Evolutionary conservation across 1,140 invertebrate species (phyloP).

Genomic region (Glossosoma conforme): DNA sequence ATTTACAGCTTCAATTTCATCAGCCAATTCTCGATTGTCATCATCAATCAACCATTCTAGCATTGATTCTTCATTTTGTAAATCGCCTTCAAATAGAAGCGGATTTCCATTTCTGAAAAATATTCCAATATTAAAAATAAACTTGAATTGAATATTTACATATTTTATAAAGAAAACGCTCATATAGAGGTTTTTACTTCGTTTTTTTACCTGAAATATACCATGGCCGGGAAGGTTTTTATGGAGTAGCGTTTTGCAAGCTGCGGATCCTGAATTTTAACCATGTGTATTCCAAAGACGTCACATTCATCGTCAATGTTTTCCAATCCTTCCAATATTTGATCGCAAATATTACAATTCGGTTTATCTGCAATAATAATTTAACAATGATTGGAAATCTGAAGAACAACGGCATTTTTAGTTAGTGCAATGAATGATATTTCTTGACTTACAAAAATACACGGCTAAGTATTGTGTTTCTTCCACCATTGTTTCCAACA

Average conservation of each 20-base stretch:
- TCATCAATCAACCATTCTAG: conserved; percentile 92
- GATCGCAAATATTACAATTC: conserved; percentile 89
- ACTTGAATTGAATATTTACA: background rate
- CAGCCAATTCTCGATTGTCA: conserved; percentile 87
- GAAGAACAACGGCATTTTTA: background rate
- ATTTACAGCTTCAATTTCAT: conserved; percentile 92
- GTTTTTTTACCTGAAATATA: conserved; percentile 68
- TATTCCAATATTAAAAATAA: background rate
- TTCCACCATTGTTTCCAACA: conserved; percentile 87
- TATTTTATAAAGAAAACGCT: background rate
- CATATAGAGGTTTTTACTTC: background rate
- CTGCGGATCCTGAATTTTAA: conserved; percentile 89
- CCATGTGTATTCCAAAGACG: conserved; percentile 89
- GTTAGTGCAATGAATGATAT: background rate
- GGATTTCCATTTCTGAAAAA: conserved; percentile 80
- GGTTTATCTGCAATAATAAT: conserved; percentile 69
- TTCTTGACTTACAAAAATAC: conserved; percentile 76
- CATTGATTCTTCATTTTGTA: conserved; percentile 86
- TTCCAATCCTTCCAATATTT: conserved; percentile 84
- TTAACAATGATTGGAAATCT: background rate
- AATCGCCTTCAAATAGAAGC: conserved; percentile 85
- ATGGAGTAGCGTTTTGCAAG: conserved; percentile 90
- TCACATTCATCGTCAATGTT: conserved; percentile 91
- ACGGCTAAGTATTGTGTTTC: conserved; percentile 90
- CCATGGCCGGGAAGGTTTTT: conserved; percentile 89